Conservation (phyloP, 2,888 invertebrate genomes). For the Phalangium opilio region DNA sequence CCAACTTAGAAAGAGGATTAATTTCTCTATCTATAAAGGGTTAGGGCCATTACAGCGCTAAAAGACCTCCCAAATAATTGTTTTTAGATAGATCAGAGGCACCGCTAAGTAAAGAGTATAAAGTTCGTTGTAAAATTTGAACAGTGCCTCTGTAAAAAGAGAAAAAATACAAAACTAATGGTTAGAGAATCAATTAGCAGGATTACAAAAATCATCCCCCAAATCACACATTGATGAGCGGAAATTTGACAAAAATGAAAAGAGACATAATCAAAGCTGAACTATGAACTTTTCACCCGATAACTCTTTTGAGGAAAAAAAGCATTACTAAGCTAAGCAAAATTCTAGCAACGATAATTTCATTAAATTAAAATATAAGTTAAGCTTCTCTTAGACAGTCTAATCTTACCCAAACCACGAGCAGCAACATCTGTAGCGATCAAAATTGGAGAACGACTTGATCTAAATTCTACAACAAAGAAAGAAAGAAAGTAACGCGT, state of each 20-base stretch:
- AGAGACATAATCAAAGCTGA: neutral
- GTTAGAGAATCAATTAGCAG: slow-evolving; percentile 1
- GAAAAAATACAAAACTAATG: neutral
- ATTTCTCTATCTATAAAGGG: too few species aligned
- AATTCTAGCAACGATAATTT: too few species aligned
- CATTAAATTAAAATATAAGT: too few species aligned
- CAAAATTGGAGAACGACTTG: slow-evolving; percentile 64
- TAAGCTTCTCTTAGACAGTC: neutral
- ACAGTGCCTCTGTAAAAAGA: neutral
- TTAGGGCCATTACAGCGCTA: too few species aligned
- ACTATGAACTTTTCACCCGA: neutral
- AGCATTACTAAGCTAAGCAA: too few species aligned
- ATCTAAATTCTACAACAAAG: slow-evolving; percentile 48
- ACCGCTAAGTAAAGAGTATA: too few species aligned
- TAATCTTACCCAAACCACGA: slow-evolving; percentile 61
- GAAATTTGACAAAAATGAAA: neutral
- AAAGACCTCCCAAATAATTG: neutral
- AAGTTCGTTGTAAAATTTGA: too few species aligned
- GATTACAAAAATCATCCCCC: neutral
- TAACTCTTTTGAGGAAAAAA: too few species aligned
- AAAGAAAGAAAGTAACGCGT: too few species aligned
- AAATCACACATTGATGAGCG: neutral
- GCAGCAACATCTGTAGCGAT: slow-evolving; percentile 95
- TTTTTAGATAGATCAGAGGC: too few species aligned
- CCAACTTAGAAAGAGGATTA: too few species aligned